phyloP scores from a whole-genome alignment of 1,140 invertebrate genomes.

The Drosophila albomicans region DNA sequence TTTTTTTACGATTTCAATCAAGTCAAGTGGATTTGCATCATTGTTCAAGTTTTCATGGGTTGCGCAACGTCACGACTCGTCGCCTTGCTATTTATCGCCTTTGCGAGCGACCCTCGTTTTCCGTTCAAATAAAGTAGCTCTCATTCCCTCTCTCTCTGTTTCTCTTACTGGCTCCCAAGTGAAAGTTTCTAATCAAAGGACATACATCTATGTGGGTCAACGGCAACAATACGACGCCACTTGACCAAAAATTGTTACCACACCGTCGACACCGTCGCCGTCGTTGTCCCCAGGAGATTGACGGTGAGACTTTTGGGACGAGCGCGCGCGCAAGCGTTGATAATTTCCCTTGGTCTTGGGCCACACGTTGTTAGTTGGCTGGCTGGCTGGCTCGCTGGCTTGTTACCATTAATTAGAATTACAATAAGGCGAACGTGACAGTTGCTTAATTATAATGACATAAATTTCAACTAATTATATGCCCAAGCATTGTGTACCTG shows the following conservation, averaged over 20 bases:
- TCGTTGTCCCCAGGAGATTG: conserved; percentile 10
- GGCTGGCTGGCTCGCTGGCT: conserved; percentile 19
- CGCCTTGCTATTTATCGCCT: conserved; percentile 58
- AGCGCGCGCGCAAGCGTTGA: background rate
- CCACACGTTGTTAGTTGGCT: conserved; percentile 48
- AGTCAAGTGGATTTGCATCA: conserved; percentile 78
- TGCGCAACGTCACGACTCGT: conserved; percentile 36
- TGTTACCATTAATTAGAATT: conserved; percentile 71
- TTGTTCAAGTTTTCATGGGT: conserved; percentile 64
- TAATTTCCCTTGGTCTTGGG: conserved; percentile 59
- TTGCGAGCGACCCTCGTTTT: conserved; percentile 24
- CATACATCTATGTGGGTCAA: conserved; percentile 72
- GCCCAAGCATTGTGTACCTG: conserved; percentile 10
- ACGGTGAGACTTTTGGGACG: background rate
- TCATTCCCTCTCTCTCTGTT: background rate
- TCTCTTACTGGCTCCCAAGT: background rate
- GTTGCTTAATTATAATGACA: conserved; percentile 62
- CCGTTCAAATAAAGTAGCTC: conserved; percentile 8
- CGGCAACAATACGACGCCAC: conserved; percentile 32
- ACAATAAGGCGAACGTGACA: conserved; percentile 44
- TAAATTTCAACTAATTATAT: conserved; percentile 57
- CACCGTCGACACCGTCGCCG: too few species aligned
- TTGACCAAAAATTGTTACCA: conserved; percentile 35
- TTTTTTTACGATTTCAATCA: conserved; percentile 77
- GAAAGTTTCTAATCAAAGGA: conserved; percentile 44